These are phyloP conservation scores for Acipenser ruthenus DNA, from an alignment of 2,797 vertebrate species.

Conservation along the genomic window DNA sequence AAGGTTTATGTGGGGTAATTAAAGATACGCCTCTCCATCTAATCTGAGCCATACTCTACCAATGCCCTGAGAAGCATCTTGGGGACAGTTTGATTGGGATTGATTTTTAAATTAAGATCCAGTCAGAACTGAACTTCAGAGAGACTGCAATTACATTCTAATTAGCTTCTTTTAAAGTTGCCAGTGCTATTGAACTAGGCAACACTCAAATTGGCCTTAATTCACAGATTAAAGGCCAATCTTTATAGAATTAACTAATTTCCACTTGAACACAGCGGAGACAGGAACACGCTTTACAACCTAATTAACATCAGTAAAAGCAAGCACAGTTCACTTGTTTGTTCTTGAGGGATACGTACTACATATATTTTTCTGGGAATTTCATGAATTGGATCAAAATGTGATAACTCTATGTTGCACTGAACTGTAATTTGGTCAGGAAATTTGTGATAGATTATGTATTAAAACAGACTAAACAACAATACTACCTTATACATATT, in stretches of 20 bases:
- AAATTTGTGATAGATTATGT: no score
- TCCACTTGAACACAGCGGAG: not conserved
- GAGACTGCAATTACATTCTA: constrained; percentile 1
- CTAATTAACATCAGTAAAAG: not conserved
- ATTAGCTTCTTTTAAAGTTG: not conserved
- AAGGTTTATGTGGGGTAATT: not conserved
- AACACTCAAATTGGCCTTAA: constrained; percentile 2
- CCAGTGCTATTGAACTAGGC: not conserved
- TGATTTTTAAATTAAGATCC: not conserved
- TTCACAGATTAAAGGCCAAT: not conserved
- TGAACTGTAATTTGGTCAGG: no score
- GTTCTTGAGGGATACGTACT: no score
- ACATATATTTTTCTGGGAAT: no score
- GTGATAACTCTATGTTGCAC: no score
- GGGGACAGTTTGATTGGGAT: not conserved
- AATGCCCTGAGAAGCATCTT: not conserved
- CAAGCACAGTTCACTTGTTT: not conserved
- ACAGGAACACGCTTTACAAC: not conserved
- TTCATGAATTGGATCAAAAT: no score
- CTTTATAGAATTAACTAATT: not conserved
- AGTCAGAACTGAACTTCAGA: not conserved
- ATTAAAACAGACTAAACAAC: no score
- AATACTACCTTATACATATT: no score
- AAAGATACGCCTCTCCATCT: not conserved
- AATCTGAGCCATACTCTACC: not conserved